phyloP scores from a whole-genome alignment of 2,797 vertebrate species.

The Eulemur coronatus region DNA sequence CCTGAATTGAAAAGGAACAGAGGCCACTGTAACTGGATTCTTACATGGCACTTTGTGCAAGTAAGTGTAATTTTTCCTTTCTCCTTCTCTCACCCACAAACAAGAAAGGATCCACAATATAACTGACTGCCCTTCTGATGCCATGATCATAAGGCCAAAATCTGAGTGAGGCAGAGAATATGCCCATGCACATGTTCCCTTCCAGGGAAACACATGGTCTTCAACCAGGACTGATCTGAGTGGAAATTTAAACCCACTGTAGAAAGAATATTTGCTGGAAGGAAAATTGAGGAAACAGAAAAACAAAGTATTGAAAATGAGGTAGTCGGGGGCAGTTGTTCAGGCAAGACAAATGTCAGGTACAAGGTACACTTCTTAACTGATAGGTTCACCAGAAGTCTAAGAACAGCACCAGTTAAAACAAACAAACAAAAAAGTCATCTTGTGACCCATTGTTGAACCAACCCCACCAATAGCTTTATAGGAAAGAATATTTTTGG shows the following conservation, averaged over 20 bases:
- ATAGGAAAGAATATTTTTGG: slow-evolving; percentile 40
- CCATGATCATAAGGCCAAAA: background rate
- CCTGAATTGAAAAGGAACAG: background rate
- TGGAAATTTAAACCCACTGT: slow-evolving; percentile 6
- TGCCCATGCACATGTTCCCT: background rate
- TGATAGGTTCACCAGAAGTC: background rate
- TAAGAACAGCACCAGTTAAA: background rate
- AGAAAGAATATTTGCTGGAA: background rate
- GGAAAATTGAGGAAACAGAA: background rate
- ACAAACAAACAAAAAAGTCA: background rate
- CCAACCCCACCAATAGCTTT: slow-evolving; percentile 23
- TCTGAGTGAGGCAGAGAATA: background rate
- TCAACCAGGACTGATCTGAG: background rate
- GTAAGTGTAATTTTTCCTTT: background rate
- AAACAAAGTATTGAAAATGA: background rate
- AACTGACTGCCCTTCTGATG: background rate
- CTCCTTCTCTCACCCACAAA: background rate
- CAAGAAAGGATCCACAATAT: background rate
- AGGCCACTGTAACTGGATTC: background rate
- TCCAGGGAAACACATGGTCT: background rate
- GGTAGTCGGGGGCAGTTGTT: background rate
- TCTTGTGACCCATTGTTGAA: background rate
- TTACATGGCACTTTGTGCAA: slow-evolving; percentile 3
- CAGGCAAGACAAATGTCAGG: background rate
- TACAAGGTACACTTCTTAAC: background rate